These are phyloP conservation scores for Festucalex cinctus DNA, from an alignment of 2,113 vertebrate species.

Conservation along the genomic window DNA sequence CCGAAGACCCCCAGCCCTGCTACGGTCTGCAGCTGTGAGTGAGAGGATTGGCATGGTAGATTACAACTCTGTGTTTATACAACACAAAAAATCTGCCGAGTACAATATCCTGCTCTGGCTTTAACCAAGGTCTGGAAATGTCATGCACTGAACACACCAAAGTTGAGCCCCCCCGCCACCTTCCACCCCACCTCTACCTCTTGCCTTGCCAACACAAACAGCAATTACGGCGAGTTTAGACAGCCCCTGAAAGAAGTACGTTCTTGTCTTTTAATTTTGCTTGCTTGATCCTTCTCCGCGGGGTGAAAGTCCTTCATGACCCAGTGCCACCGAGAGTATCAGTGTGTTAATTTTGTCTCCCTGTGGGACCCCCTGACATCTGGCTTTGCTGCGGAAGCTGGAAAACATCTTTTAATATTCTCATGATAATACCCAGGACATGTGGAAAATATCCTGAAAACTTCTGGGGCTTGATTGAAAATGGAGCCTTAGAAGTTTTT, in stretches of 20 bases:
- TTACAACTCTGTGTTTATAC: conserved; percentile 81
- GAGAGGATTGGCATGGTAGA: conserved; percentile 73
- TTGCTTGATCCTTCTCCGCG: conserved; percentile 31
- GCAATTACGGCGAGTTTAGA: conserved; percentile 81
- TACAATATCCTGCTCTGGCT: conserved; percentile 82
- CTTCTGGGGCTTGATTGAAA: conserved; percentile 80
- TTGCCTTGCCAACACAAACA: conserved; percentile 85
- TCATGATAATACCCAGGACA: conserved; percentile 85
- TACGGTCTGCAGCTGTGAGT: conserved; percentile 67
- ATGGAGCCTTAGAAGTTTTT: conserved; percentile 57
- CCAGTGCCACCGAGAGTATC: conserved; percentile 82
- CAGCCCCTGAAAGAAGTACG: conserved; percentile 82
- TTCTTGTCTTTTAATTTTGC: conserved; percentile 68
- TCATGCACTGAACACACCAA: conserved; percentile 79
- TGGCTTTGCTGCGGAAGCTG: conserved; percentile 86
- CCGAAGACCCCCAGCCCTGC: conserved; percentile 60
- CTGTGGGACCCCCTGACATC: conserved; percentile 84
- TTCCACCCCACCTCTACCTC: conserved; percentile 54
- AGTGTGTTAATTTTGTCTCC: conserved; percentile 80
- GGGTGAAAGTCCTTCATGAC: conserved; percentile 68
- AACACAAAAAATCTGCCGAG: conserved; percentile 79
- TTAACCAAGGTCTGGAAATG: conserved; percentile 83
- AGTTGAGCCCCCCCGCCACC: conserved; percentile 60
- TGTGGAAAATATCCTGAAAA: conserved; percentile 92
- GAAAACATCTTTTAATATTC: conserved; percentile 92